Percentiles rank a stretch among this genome's conserved stretches.
Conservation (phyloP, 2,888 invertebrate species). For the Agrochola litura region DNA sequence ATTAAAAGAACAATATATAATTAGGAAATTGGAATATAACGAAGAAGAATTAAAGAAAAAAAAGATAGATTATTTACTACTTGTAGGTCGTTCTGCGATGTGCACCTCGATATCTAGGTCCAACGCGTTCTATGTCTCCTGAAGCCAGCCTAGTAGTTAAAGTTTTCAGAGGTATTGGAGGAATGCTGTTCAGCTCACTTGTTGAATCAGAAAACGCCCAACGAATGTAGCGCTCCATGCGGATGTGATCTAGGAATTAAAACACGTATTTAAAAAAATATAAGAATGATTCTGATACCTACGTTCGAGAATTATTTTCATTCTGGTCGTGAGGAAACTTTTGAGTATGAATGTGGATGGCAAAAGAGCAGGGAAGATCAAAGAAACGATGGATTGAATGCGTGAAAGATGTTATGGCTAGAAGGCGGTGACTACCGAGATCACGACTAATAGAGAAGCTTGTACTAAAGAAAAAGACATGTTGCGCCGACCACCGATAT, state of each 20-base stretch:
- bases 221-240: conserved; percentile 87
- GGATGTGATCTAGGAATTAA: conserved; percentile 81
- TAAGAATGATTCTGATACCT: background rate
- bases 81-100: conserved; percentile 69
- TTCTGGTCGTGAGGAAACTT: background rate
- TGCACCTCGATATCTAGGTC: conserved; percentile 75
- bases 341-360: background rate
- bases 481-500: no score
- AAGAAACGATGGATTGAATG: background rate
- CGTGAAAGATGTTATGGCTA: background rate
- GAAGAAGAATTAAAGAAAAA: background rate
- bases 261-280: conserved; percentile 4
- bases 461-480: no score
- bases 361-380: background rate
- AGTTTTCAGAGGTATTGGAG: conserved; percentile 78
- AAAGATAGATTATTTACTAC: conserved; percentile 42
- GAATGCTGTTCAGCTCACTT: conserved; percentile 71
- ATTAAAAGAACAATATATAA: background rate
- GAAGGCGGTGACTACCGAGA: background rate
- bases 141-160: conserved; percentile 82
- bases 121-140: conserved; percentile 85
- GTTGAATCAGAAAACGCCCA: conserved; percentile 84
- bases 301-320: background rate
- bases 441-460: background rate
- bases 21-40: background rate